A percentile compares a stretch with the other conserved stretches of the same genome.
Evolutionary conservation across 2,888 invertebrate species (phyloP).

Genomic region (Drosophila mimica): DNA sequence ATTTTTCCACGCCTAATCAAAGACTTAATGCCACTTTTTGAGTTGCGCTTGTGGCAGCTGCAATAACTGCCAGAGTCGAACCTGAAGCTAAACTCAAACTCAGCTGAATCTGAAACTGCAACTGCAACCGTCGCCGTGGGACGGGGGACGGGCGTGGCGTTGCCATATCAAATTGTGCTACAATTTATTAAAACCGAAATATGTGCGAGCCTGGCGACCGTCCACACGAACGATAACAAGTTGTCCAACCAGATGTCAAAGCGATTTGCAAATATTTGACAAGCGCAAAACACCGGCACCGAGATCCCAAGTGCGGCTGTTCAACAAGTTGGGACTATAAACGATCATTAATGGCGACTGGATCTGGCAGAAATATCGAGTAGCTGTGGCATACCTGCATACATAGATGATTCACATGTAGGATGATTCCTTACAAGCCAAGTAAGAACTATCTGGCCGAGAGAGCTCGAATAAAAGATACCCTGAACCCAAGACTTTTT

Average conservation of each 20-base stretch:
- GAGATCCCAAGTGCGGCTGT: slow-evolving; percentile 39
- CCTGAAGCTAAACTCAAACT: slow-evolving; percentile 24
- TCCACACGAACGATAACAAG: slow-evolving; percentile 73
- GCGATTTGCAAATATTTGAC: slow-evolving; percentile 83
- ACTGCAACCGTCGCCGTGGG: slow-evolving; percentile 18
- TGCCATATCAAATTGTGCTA: slow-evolving; percentile 79
- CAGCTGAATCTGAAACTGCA: slow-evolving; percentile 31
- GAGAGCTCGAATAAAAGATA: neutral
- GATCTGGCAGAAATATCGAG: slow-evolving; percentile 22
- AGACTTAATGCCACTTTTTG: slow-evolving; percentile 77
- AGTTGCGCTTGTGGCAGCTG: slow-evolving; percentile 73
- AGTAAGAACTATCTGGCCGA: neutral
- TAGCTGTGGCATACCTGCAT: slow-evolving; percentile 13
- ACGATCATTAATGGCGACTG: slow-evolving; percentile 38
- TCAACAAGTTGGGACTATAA: slow-evolving; percentile 38
- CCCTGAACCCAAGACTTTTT: neutral
- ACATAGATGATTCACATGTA: slow-evolving; percentile 9
- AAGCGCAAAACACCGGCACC: slow-evolving; percentile 74
- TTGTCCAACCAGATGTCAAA: slow-evolving; percentile 82
- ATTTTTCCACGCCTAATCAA: slow-evolving; percentile 81
- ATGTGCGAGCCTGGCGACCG: slow-evolving; percentile 60
- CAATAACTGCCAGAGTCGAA: slow-evolving; percentile 52
- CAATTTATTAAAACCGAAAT: slow-evolving; percentile 81
- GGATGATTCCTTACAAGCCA: slow-evolving; percentile 1
- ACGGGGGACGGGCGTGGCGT: slow-evolving; percentile 55